phyloP scores from a whole-genome alignment of 2,797 vertebrate species.

The Mus caroli region DNA sequence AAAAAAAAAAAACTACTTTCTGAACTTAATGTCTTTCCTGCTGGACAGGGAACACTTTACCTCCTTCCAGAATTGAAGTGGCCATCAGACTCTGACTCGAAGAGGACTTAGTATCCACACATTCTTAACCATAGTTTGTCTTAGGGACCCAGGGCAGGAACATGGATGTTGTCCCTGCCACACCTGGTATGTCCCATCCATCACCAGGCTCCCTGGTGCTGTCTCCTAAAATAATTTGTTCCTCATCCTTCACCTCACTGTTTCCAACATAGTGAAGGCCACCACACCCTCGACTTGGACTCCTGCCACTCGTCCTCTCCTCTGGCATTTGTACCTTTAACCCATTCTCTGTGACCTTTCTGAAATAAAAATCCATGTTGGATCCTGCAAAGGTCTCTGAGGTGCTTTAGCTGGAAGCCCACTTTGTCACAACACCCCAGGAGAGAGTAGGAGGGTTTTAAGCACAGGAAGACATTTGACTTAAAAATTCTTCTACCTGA shows the following conservation, averaged over 20 bases:
- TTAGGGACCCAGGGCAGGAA: neutral
- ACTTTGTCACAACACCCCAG: neutral
- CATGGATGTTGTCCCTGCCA: neutral
- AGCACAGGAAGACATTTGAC: neutral
- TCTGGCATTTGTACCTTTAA: neutral
- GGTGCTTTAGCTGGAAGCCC: neutral
- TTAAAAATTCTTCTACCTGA: neutral
- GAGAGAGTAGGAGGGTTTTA: neutral
- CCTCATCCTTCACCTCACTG: neutral
- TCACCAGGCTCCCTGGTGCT: neutral
- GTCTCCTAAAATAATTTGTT: slow-evolving; percentile 39
- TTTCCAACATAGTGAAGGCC: neutral
- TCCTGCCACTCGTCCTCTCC: no score
- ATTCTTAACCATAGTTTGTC: neutral
- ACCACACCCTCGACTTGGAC: no score
- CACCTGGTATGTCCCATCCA: neutral
- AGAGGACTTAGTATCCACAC: neutral
- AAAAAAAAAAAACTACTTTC: neutral
- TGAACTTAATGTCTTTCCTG: neutral
- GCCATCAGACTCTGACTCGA: neutral
- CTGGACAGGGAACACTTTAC: no score
- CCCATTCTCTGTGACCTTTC: neutral
- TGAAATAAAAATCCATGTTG: neutral
- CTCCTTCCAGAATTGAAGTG: neutral
- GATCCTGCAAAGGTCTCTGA: neutral